Base-by-base conservation (phyloP, 2,888 invertebrate genomes). In the Tetrapedia diversipes region DNA sequence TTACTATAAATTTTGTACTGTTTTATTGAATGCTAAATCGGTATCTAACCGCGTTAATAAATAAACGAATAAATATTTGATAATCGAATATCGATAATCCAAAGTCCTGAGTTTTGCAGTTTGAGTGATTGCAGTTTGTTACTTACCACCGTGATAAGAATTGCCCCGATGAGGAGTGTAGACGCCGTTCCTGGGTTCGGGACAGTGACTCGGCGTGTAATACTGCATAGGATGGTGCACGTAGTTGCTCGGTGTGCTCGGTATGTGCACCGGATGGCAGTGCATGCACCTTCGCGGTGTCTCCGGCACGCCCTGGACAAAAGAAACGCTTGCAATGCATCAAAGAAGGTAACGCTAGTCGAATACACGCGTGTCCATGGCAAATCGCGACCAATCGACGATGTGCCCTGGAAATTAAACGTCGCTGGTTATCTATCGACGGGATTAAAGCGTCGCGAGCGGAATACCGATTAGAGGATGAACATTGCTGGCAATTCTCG, bases 121-220 rank as follows among this genome's bases (percentile, higher is more conserved):
- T 43, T 22, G 45, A 72, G n/a, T 19, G 10, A 63, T 71, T 79
- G 16, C 71, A 39, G 66, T 65, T 74, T 66, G 22, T 54, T 65
- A 89, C 90, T 89, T 77, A 91, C 91, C 90, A 24, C 90, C 90
- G 51, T 90, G 91, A 73, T 90, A 91, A 65, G 91, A 91, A 77
- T 84, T 89, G 37, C 86, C 87, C 41, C 91, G 88, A 71, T 90
- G 90, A 14, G 90, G 90, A 14, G 84, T 84, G 76, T 89, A 90
- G 54, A 86, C 82, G 68, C 89, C 89, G 68, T 90, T 90, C 69
- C 88, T 89, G 39, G 83, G 82, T 64, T 90, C 89, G 41, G 66
- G 77, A 19, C 87, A 89, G 73, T 90, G 90, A 76, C 79, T 90
- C 68, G 90, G 89, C 67, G 90, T 91, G 77, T 90, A 91, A 81